Evolutionary conservation across 2,113 vertebrate species (phyloP).

Genomic region (Ascaphus truei): DNA sequence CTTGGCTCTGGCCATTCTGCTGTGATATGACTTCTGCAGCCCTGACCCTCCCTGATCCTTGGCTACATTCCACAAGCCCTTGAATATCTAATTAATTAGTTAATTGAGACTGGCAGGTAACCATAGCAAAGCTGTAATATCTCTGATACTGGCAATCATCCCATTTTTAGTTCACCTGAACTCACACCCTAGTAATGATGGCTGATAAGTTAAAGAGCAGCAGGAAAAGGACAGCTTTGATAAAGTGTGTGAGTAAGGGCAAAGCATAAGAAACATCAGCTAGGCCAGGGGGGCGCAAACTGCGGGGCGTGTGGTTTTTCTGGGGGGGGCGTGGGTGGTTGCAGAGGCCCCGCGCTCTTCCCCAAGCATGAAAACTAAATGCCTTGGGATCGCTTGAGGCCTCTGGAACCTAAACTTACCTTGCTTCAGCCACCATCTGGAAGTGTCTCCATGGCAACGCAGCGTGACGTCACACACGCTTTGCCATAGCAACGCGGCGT

Average conservation of each 20-base stretch:
- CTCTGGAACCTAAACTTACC: too few species aligned
- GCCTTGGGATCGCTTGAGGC: too few species aligned
- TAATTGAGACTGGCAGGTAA: constrained; percentile 33
- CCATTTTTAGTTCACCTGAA: not conserved
- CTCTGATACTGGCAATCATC: constrained; percentile 22
- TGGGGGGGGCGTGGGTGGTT: too few species aligned
- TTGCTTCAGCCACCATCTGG: too few species aligned
- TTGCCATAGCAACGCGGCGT: too few species aligned
- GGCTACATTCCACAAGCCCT: constrained; percentile 7
- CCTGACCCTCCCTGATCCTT: constrained; percentile 20
- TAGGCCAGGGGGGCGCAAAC: too few species aligned
- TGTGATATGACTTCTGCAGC: not conserved
- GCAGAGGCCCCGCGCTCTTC: too few species aligned
- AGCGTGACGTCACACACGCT: too few species aligned
- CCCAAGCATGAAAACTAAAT: too few species aligned
- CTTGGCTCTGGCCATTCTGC: constrained; percentile 4
- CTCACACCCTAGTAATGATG: not conserved
- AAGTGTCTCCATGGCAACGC: too few species aligned
- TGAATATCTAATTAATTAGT: constrained; percentile 12
- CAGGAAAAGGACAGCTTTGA: not conserved
- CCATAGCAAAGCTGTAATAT: constrained; percentile 17
- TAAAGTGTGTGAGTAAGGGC: not conserved
- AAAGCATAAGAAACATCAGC: not conserved
- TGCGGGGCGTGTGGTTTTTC: too few species aligned
- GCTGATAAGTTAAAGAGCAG: not conserved